Conservation (phyloP, 2,797 vertebrate genomes). For the Phoxinus dragarum region DNA sequence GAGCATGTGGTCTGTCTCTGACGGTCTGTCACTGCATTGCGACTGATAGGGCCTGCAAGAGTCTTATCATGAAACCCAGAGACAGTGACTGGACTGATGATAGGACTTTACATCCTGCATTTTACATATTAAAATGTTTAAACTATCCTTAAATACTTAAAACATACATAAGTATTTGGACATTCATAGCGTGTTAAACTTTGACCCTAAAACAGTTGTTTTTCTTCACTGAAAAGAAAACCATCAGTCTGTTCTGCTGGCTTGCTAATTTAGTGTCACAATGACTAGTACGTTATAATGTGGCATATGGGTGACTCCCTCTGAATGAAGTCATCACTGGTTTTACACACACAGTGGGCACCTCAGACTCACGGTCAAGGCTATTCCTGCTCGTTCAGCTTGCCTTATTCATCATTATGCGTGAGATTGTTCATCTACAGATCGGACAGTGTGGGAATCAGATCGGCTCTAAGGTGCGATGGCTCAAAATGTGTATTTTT, state of each 20-base stretch:
- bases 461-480: constrained; percentile 92
- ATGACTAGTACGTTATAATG: background rate
- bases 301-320: constrained; percentile 55
- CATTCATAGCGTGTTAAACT: background rate
- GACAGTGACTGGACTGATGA: constrained; percentile 13
- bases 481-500: constrained; percentile 7
- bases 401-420: constrained; percentile 80
- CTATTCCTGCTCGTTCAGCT: constrained; percentile 63
- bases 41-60: constrained; percentile 41
- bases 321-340: constrained; percentile 71
- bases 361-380: constrained; percentile 40
- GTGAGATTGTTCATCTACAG: constrained; percentile 97
- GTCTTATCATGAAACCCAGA: constrained; percentile 65
- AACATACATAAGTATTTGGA: background rate
- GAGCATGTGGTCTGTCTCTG: constrained; percentile 9
- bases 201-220: background rate
- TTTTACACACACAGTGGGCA: constrained; percentile 50
- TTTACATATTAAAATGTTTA: background rate
- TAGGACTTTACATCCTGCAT: background rate
- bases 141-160: background rate
- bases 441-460: constrained; percentile 99
- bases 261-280: background rate
- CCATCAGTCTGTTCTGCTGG: background rate
- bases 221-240: constrained; percentile 26
- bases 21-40: constrained; percentile 36